Conservation (phyloP, 2,888 invertebrate genomes). For the Cylloceria caligata region DNA sequence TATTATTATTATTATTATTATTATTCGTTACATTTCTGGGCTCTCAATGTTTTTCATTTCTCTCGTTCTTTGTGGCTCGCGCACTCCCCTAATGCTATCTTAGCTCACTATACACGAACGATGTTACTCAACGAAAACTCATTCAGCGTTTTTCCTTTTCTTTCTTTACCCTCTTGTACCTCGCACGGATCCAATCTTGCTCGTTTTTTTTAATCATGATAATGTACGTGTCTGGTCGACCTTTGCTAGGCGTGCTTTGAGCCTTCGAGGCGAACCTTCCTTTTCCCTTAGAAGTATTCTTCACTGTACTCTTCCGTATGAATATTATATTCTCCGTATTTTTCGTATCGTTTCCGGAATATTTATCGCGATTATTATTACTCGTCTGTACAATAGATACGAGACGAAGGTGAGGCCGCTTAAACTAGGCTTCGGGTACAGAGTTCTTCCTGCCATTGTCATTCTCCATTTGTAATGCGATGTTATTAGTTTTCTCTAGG, state of each 20-base stretch:
- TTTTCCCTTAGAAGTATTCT: background rate
- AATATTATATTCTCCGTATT: background rate
- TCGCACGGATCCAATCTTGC: constrained; percentile 4
- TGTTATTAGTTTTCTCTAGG: background rate
- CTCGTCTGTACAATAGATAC: background rate
- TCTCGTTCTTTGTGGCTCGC: constrained; percentile 7
- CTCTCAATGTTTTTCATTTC: background rate
- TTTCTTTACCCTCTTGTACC: background rate
- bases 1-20: constrained; percentile 1
- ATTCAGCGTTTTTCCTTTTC: background rate
- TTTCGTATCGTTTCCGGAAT: background rate
- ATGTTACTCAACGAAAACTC: constrained; percentile 22
- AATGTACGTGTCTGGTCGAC: constrained; percentile 44
- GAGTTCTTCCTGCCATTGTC: background rate
- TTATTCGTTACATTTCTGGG: background rate
- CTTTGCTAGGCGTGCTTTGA: constrained; percentile 18
- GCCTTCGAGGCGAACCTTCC: background rate
- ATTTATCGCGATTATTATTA: background rate
- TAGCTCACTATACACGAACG: background rate
- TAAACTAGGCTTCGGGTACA: background rate
- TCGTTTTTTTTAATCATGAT: constrained; percentile 48
- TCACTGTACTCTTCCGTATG: background rate
- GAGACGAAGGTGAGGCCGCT: background rate
- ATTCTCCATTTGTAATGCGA: background rate
- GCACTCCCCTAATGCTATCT: background rate